Base-by-base conservation (phyloP, 2,797 vertebrate species). In the Xenops minutus region DNA sequence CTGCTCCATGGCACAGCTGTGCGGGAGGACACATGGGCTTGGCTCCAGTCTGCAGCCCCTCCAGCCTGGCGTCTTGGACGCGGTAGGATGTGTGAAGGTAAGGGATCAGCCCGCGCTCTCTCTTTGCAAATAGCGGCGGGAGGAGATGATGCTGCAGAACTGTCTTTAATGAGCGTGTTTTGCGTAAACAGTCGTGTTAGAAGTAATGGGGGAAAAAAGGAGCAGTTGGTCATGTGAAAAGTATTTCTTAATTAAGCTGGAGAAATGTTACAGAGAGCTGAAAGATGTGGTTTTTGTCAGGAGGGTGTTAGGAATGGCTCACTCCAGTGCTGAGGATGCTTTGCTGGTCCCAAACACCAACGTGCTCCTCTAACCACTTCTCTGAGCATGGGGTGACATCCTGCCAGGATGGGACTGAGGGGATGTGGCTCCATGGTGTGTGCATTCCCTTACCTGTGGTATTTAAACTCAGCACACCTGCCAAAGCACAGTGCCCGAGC, bases 291-390 rank as follows among this genome's bases (percentile, higher is more conserved):
- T 23, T 74, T 73, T 21, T 27, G 63, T 30, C 39, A 6, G 74
- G n/a, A 43, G 24, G 4, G 21, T 3, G 5, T 4, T 27, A 29
- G 52, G 41, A 19, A 10, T 1, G 54, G 41, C 39, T 81, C 32
- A 0, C 3, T 9, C 29, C 63, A 1, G 49, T 1, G 62, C 12
- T 0, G 3, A 30, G 0, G 20, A 8, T 7, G 61, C 52, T 55
- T 14, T 21, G 69, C 72, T 18, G 32, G 7, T 3, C 9, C 63
- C 69, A 7, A 11, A 6, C 0, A 12, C 27, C 0, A 0, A 3
- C 0, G 17, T 1, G 66, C 51, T n/a, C 32, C 75, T 48, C 46
- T 3, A 3, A 3, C 0, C 52, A 44, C 22, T 5, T 12, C 52
- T 14, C 27, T 0, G 16, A 10, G 4, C 0, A 6, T 6, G 8